Evolutionary conservation across 2,113 vertebrate species (phyloP), one percentile per base, ranked within the genome.

Genomic region (Callospermophilus lateralis): DNA sequence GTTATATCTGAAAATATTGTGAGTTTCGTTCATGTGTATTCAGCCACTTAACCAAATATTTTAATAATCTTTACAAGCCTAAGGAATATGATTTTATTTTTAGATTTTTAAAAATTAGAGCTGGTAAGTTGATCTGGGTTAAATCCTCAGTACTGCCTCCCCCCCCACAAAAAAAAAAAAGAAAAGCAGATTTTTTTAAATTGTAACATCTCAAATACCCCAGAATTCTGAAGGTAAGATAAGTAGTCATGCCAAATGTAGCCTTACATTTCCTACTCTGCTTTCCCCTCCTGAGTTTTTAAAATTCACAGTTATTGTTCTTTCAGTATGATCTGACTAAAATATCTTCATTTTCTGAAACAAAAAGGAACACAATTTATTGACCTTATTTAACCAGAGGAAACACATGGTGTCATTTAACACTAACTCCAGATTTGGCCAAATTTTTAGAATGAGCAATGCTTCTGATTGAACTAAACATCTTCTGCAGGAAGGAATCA

Each of bases 321-420:
- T 93, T 95, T 88, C 84, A 68, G 67, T 19, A 87, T 28, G 45
- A 88, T 42, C 24, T 24, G 37, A 90, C n/a, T 20, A 63, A 97
- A 95, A 80, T 87, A n/a, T 45, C 51, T 90, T 74, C 26, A 1
- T 90, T 87, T 97, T 90, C 67, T 65, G 94, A 96, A 89, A 55
- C 84, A 86, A 83, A 84, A 76, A 68, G 34, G 13, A 83, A 37
- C 53, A 65, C 55, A 22, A 79, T 72, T 95, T 87, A 87, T 80
- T 92, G 84, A 61, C 80, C 84, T 96, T 77, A 77, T 80, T 95
- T 90, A 77, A 80, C 63, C 58, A 77, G 53, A 73, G 91, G 83
- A 74, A 90, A 85, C 78, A 77, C 80, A 55, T 73, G 83, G n/a
- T 94, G 80, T 80, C 83, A 55, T 72, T 93, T 48, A 81, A 89